Conservation (phyloP, 2,113 vertebrate species). For the Telmatochromis sp. region DNA sequence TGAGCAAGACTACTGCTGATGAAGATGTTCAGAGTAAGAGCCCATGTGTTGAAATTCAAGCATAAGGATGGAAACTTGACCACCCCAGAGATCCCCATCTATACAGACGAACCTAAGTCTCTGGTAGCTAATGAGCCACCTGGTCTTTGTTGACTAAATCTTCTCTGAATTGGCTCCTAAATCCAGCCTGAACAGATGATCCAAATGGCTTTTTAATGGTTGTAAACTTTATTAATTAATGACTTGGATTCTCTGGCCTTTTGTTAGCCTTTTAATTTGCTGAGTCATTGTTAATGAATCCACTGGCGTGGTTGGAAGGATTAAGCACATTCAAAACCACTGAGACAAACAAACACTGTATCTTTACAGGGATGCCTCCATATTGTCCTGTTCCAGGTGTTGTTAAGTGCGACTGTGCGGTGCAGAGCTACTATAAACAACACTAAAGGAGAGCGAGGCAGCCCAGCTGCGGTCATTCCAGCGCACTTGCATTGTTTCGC, state of each 20-base stretch:
- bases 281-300: conserved; percentile 29
- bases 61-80: conserved; percentile 67
- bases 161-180: conserved; percentile 52
- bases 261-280: conserved; percentile 31
- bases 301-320: neutral
- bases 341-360: conserved; percentile 1
- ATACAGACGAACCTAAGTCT: conserved; percentile 45
- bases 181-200: conserved; percentile 58
- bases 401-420: neutral
- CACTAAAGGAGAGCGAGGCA: neutral
- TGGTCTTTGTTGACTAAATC: conserved; percentile 68
- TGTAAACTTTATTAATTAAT: conserved; percentile 69
- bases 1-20: conserved; percentile 20
- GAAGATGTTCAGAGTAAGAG: conserved; percentile 47
- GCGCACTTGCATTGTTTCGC: conserved; percentile 58
- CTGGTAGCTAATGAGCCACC: conserved; percentile 61
- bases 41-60: conserved; percentile 67
- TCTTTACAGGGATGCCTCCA: neutral
- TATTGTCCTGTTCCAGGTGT: conserved; percentile 16
- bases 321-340: conserved; percentile 33
- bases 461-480: conserved; percentile 54
- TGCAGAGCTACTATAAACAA: neutral
- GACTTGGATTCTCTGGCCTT: conserved; percentile 36
- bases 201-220: conserved; percentile 56
- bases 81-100: conserved; percentile 31